Evolutionary conservation across 2,888 invertebrate species (phyloP), one percentile per base, ranked within the genome.

Genomic region (Drosophila meridionalis): DNA sequence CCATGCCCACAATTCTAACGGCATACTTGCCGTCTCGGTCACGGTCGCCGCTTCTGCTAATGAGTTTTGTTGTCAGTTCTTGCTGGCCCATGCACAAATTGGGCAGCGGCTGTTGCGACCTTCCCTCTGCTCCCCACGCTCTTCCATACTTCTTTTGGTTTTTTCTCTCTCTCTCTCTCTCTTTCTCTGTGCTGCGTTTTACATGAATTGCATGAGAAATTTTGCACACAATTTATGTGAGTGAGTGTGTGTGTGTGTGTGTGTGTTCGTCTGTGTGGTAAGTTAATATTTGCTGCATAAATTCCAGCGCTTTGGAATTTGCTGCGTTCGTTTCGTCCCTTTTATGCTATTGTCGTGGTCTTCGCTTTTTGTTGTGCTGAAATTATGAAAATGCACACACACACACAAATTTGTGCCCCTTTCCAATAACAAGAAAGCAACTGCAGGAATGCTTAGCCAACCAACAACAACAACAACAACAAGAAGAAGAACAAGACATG

Each of bases 211-310:
- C 70, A 76, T 66, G 72, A 73, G 59, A 67, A 78, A 74, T 79
- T 73, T 67, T 76, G 60, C 68, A 53, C 67, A 67, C 72, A 62
- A 79, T 78, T 73, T 69, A 79, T 56, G 50, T 66, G 65, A 48
- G 11, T 2, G 40, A n/a, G 40, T 40, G 40, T 0, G 14, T 40
- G 40, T 45, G 53, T 50, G 30, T 57, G 52, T 68, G 53, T 69
- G 32, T 65, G 50, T 58, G 60, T 68, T 48, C 78, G 53, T 78
- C 66, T 81, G 74, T 76, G 76, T 70, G 70, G 87, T 82, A 82
- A 88, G 87, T 87, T 88, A 87, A 87, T 87, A 87, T 87, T 87
- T 87, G 88, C 87, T 76, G 85, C 87, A 85, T 85, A 87, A 87
- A 85, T 85, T 85, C 83, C 85, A 82, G 58, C 56, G 76, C 83